phyloP scores from a whole-genome alignment of 2,888 invertebrate species.

The Cremastobaeus sp. region DNA sequence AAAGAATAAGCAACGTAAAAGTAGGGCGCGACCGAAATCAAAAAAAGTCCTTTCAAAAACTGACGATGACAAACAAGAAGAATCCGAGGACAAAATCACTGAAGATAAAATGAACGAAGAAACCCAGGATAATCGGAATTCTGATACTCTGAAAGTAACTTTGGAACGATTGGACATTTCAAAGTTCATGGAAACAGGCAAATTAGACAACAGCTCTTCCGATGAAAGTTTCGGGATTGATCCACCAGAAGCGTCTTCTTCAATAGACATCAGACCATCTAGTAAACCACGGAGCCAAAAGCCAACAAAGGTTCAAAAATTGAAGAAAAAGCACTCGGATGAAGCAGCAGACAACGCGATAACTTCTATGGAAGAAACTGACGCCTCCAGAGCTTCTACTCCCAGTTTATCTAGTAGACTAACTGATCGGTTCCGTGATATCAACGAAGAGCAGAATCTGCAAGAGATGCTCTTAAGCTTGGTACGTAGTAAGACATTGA shows the following conservation, averaged over 20 bases:
- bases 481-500: conserved; percentile 7
- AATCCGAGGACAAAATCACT: no score
- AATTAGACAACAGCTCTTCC: conserved; percentile 72
- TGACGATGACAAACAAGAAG: conserved; percentile 68
- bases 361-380: conserved; percentile 69
- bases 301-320: neutral
- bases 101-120: conserved; percentile 30
- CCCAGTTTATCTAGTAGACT: conserved; percentile 48
- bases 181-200: conserved; percentile 68
- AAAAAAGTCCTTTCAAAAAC: conserved; percentile 61
- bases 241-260: conserved; percentile 69
- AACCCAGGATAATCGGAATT: conserved; percentile 56
- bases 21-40: conserved; percentile 38
- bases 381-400: conserved; percentile 70
- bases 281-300: conserved; percentile 28
- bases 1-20: conserved; percentile 42
- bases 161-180: conserved; percentile 71
- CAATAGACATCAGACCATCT: conserved; percentile 72
- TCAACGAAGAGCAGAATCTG: conserved; percentile 46
- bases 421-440: conserved; percentile 11
- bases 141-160: conserved; percentile 63
- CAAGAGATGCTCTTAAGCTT: conserved; percentile 14
- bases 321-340: conserved; percentile 39
- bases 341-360: conserved; percentile 49
- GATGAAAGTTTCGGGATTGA: conserved; percentile 75